Evolutionary conservation across 2,888 invertebrate genomes (phyloP), one percentile per base, ranked within the genome.

Genomic region (Drosophila cognata): DNA sequence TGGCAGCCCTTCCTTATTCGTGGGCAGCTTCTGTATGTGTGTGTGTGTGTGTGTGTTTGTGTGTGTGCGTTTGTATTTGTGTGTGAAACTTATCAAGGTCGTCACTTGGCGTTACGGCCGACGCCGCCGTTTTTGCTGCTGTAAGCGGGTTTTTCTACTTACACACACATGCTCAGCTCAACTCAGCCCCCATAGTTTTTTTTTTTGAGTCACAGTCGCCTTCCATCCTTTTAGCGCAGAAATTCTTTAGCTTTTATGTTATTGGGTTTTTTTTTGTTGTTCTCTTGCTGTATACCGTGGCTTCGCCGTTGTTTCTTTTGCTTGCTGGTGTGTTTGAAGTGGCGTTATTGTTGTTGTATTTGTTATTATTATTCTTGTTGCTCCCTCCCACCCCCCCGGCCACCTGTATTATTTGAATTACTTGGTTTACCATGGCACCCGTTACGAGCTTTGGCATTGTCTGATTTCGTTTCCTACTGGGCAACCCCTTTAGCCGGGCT

Each of bases 71-170:
- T 35, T 59, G 59, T 51, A 29, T 35, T 48, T 69, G 70, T 76
- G 62, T 77, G 82, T 85, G 71, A 73, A 89, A 90, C 87, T 92
- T 92, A 92, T 92, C 91, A 92, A 92, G 91, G 91, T 92, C 92
- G 91, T 91, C 88, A 79, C 81, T 91, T 86, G 88, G 84, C 84
- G 91, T 90, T 81, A 82, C 61, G 43, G 81, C 66, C 72, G 82
- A 55, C 51, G 79, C 62, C 72, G 84, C 57, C 51, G 79, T 74
- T 59, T 81, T 79, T 83, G 87, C 87, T 89, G 88, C 67, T 90
- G 90, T 90, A 87, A 87, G 90, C 87, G 89, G 90, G 87, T 87
- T 87, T 87, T 87, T 88, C 88, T 84, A 79, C 90, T 86, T 87
- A 79, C 77, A 71, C 76, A 64, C 48, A 80, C 75, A 59, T 48